Evolutionary conservation across 2,113 vertebrate genomes (phyloP), one percentile per base, ranked within the genome.

Genomic region (Heterochromis multidens): DNA sequence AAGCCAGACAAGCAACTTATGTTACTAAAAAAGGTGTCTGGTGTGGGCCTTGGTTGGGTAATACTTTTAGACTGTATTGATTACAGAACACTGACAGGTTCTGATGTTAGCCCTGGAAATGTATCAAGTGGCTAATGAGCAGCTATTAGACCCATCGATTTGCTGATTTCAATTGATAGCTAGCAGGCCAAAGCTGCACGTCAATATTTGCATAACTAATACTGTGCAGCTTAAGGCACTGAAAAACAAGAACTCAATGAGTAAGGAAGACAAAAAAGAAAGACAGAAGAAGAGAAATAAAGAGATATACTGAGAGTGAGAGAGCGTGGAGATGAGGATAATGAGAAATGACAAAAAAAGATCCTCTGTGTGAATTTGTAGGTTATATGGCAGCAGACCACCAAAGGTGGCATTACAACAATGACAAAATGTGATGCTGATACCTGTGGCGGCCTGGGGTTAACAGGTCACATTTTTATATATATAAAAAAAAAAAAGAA

Each of bases 121-220:
- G 96, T 96, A 97, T 97, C 97, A 97, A 96, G 95, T 96, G 90
- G 91, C 95, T 97, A 98, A 98, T 97, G 97, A 98, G 97, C 94
- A 97, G 96, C 98, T 98, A 98, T 98, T 99, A 99, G 96, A 94
- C 88, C 88, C 93, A 98, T 98, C 93, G 97, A 99, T 98, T 98
- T 97, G 95, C 97, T 99, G 97, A 98, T 98, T 97, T 96, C 97
- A 97, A 97, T 96, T 97, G 98, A 98, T 97, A 97, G 97, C 97
- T 95, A 96, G 95, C 95, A 97, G 97, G 96, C 95, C 96, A 97
- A 97, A 97, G 97, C 94, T 95, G 93, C 97, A 97, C 92, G 95
- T 97, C 97, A 97, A 98, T 97, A 97, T 98, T 97, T 97, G 96
- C 95, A 97, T 97, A 97, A 96, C 96, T 96, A 96, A 98, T 97